Conservation (phyloP, 2,888 invertebrate species). For the Actias luna region DNA sequence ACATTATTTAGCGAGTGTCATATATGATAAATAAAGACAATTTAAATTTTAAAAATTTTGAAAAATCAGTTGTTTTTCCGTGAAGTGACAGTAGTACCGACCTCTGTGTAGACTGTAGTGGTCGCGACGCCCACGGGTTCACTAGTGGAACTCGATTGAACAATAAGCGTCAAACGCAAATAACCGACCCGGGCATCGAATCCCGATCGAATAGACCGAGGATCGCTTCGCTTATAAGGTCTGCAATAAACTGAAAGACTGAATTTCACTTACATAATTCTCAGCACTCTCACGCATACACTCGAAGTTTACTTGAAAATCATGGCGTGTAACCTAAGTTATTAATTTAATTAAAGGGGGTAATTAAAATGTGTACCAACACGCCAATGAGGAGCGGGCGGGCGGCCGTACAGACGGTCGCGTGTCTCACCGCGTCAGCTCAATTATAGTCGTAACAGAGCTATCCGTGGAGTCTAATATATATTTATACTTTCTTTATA, state of each 20-base stretch:
- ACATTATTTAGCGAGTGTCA: no score
- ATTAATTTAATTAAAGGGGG: slow-evolving; percentile 16
- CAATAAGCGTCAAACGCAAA: slow-evolving; percentile 28
- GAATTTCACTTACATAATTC: background rate
- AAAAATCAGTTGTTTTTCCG: no score
- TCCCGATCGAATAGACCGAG: slow-evolving; percentile 40
- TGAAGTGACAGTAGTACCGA: no score
- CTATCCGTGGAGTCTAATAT: slow-evolving; percentile 32
- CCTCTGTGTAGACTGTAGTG: background rate
- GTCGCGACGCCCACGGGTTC: background rate
- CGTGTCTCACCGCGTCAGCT: slow-evolving; percentile 43
- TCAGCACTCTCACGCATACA: background rate
- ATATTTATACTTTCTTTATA: no score
- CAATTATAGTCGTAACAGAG: slow-evolving; percentile 36
- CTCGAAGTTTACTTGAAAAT: background rate
- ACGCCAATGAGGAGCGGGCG: slow-evolving; percentile 34
- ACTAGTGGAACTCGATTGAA: slow-evolving; percentile 8
- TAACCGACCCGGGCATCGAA: slow-evolving; percentile 33
- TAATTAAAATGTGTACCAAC: slow-evolving; percentile 38
- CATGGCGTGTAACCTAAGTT: background rate
- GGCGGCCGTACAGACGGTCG: slow-evolving; percentile 41
- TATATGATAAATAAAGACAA: no score
- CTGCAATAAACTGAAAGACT: no score
- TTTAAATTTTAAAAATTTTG: background rate
- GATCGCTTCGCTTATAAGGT: no score